Percentiles rank a stretch among this genome's conserved stretches.
phyloP scores from a whole-genome alignment of 2,113 vertebrate genomes.

The Deroptyus accipitrinus region DNA sequence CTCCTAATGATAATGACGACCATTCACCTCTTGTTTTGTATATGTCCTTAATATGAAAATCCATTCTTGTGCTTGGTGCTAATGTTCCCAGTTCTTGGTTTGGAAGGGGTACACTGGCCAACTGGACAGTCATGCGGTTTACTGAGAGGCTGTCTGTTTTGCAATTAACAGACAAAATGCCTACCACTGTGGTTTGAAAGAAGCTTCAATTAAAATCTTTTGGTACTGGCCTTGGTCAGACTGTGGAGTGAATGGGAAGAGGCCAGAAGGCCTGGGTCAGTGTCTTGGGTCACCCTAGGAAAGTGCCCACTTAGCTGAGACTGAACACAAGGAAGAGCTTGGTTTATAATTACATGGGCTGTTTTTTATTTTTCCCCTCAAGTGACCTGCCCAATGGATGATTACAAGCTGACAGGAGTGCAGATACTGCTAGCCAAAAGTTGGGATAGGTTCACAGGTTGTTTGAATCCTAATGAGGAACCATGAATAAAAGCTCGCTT shows the following conservation, averaged over 20 bases:
- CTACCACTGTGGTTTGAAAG: slow-evolving; percentile 7
- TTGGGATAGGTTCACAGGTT: slow-evolving; percentile 43
- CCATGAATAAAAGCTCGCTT: slow-evolving; percentile 47
- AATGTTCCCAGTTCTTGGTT: slow-evolving; percentile 20
- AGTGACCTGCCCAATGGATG: slow-evolving; percentile 14
- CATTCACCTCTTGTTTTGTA: neutral
- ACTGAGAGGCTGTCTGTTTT: slow-evolving; percentile 26
- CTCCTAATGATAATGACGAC: neutral
- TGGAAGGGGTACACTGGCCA: neutral
- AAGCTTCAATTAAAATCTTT: slow-evolving; percentile 56
- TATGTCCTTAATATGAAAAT: neutral
- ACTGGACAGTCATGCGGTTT: neutral
- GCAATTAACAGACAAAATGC: slow-evolving; percentile 42
- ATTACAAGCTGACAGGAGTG: neutral
- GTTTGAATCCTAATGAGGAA: slow-evolving; percentile 69
- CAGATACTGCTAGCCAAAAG: slow-evolving; percentile 47
- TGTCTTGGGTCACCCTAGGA: slow-evolving; percentile 11
- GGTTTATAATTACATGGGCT: slow-evolving; percentile 45
- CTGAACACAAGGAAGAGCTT: slow-evolving; percentile 9
- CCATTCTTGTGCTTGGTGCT: neutral
- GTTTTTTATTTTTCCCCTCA: neutral
- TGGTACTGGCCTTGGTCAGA: neutral
- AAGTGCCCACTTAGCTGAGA: neutral
- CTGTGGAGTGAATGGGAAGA: neutral
- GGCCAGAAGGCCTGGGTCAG: neutral